Percentiles rank a stretch among this genome's conserved stretches.
Evolutionary conservation across 2,888 invertebrate genomes (phyloP).

Genomic region (Eumerus sabulonum): DNA sequence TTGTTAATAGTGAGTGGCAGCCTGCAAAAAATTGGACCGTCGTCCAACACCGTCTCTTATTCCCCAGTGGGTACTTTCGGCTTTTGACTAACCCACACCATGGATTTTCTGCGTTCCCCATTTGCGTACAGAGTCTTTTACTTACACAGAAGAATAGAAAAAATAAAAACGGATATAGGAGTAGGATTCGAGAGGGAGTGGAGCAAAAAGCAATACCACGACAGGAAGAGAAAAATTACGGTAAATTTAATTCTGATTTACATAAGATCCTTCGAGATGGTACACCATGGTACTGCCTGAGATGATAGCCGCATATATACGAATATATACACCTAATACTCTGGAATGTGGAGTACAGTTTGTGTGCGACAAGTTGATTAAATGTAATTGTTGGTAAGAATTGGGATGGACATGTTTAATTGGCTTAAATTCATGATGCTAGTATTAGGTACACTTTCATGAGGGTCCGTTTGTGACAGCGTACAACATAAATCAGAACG

Average conservation of each 20-base stretch:
- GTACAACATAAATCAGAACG: conserved; percentile 29
- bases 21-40: no score
- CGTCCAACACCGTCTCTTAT: background rate
- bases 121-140: conserved; percentile 13
- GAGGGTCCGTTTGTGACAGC: background rate
- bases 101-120: conserved; percentile 10
- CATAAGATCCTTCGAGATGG: conserved; percentile 33
- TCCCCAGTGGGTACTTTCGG: conserved; percentile 12
- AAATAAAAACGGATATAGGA: conserved; percentile 41
- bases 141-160: background rate
- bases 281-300: background rate
- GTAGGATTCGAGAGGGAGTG: conserved; percentile 33
- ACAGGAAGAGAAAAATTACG: conserved; percentile 53
- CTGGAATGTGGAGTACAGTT: conserved; percentile 2
- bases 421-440: conserved; percentile 14
- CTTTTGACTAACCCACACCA: background rate
- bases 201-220: conserved; percentile 10
- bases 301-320: conserved; percentile 26
- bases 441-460: background rate
- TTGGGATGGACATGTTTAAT: conserved; percentile 45
- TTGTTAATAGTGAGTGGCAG: conserved; percentile 22
- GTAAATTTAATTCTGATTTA: conserved; percentile 58
- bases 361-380: conserved; percentile 69
- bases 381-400: conserved; percentile 72
- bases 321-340: conserved; percentile 32